A percentile compares a stretch with the other conserved stretches of the same genome.
phyloP scores from a whole-genome alignment of 2,888 invertebrate species.

The Allolobophora icterica region DNA sequence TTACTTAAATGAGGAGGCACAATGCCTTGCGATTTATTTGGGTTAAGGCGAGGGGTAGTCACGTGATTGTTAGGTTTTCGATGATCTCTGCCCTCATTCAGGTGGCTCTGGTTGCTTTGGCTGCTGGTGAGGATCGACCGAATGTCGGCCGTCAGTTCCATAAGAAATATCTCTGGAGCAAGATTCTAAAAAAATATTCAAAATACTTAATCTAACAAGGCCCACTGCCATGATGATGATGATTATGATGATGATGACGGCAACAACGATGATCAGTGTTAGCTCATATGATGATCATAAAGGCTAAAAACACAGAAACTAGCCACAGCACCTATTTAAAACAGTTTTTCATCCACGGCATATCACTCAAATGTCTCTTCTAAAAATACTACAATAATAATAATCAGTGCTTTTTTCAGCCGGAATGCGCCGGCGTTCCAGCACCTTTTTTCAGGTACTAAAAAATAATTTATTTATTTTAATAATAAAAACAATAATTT shows the following conservation, averaged over 20 bases:
- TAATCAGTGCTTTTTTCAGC: no score
- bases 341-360: background rate
- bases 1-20: background rate
- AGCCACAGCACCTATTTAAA: background rate
- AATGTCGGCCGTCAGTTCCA: constrained; percentile 13
- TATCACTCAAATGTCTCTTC: background rate
- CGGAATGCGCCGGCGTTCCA: no score
- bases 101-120: background rate
- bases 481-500: no score
- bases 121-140: constrained; percentile 19
- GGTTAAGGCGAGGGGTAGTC: background rate
- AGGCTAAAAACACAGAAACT: background rate
- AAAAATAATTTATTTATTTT: no score
- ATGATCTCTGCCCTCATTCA: background rate
- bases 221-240: background rate
- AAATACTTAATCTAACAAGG: background rate
- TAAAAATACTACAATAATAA: no score
- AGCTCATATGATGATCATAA: background rate
- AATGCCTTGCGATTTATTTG: background rate
- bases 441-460: no score
- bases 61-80: background rate
- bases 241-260: constrained; percentile 5
- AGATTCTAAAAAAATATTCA: background rate
- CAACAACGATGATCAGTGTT: background rate
- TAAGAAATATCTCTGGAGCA: background rate